These are phyloP conservation scores for Formica exsecta DNA, from an alignment of 1,140 invertebrate genomes.

Conservation along the genomic window DNA sequence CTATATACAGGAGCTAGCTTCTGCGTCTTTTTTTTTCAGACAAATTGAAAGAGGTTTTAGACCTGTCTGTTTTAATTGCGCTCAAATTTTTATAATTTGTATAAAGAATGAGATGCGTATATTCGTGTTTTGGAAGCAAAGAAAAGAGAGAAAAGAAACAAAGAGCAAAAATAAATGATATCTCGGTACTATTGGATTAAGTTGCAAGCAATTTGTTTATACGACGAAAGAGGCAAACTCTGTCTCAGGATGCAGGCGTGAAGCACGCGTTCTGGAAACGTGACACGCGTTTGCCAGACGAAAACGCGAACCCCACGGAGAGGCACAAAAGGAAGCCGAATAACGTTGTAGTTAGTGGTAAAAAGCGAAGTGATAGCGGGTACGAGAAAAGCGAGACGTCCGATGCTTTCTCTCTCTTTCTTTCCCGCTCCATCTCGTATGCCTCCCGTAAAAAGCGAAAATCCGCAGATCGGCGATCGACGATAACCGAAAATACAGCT, in stretches of 20 bases:
- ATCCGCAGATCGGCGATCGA: conserved; percentile 84
- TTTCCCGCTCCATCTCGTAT: neutral
- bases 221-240: neutral
- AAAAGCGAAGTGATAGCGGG: conserved; percentile 60
- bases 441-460: conserved; percentile 80
- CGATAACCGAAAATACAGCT: conserved; percentile 86
- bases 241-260: neutral
- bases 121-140: neutral
- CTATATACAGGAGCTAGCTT: neutral
- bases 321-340: neutral
- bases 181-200: neutral
- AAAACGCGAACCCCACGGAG: neutral
- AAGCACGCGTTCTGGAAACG: neutral
- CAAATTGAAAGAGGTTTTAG: neutral
- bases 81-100: neutral
- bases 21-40: neutral
- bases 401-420: neutral
- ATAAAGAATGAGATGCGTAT: neutral
- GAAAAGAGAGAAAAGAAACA: neutral
- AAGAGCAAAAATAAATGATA: neutral
- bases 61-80: neutral
- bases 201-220: neutral
- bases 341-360: conserved; percentile 52
- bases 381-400: conserved; percentile 37
- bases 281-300: neutral